These are phyloP conservation scores for Ctenochaetus hawaiiensis DNA, from an alignment of 2,797 vertebrate genomes.

Conservation along the genomic window DNA sequence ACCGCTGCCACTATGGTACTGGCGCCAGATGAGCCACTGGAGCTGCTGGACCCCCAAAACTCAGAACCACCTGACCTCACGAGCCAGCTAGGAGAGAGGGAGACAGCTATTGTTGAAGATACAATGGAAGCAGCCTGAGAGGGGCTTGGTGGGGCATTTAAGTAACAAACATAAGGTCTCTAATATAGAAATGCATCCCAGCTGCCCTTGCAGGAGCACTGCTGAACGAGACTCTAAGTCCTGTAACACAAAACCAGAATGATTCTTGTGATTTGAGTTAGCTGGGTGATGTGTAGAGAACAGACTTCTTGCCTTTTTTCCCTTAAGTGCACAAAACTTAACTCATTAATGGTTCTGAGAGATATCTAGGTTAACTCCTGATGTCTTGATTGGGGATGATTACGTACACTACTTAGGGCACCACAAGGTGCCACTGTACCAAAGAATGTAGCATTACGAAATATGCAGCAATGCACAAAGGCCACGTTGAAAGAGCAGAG, in stretches of 20 bases:
- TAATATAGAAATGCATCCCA: slow-evolving; percentile 3
- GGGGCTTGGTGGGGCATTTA: not conserved
- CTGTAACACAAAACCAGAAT: slow-evolving; percentile 14
- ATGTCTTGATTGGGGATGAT: slow-evolving; percentile 1
- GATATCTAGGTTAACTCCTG: not conserved
- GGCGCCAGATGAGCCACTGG: slow-evolving; percentile 59
- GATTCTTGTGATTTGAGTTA: slow-evolving; percentile 7
- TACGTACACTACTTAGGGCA: slow-evolving; percentile 6
- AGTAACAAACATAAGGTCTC: not conserved
- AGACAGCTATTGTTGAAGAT: slow-evolving; percentile 77
- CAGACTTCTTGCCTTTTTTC: slow-evolving; percentile 1
- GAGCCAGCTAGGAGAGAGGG: slow-evolving; percentile 57
- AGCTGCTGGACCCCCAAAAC: slow-evolving; percentile 53
- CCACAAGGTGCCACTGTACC: slow-evolving; percentile 27
- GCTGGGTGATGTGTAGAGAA: not conserved
- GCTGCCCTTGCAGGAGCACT: not conserved
- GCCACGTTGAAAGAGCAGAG: slow-evolving; percentile 68
- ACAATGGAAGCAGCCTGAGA: slow-evolving; percentile 75
- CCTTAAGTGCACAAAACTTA: slow-evolving; percentile 18
- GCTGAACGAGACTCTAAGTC: not conserved
- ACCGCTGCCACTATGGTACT: slow-evolving; percentile 71
- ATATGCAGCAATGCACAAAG: slow-evolving; percentile 76
- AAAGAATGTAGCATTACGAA: slow-evolving; percentile 75
- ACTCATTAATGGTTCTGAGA: not conserved
- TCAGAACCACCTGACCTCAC: slow-evolving; percentile 57